Conservation (phyloP, 2,113 vertebrate genomes). For the Promerops cafer region DNA sequence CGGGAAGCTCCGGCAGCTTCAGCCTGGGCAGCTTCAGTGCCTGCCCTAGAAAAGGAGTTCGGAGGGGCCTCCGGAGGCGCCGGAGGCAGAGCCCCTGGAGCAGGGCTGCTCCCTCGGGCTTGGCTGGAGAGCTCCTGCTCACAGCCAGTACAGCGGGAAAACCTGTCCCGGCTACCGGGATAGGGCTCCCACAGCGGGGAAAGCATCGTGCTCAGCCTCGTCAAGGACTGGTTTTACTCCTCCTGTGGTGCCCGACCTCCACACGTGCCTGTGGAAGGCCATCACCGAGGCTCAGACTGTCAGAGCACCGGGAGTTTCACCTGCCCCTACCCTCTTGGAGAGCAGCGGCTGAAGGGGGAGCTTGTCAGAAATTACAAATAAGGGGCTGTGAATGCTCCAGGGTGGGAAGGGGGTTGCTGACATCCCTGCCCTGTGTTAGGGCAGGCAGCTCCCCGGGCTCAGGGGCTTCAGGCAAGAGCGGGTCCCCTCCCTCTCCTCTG, state of each 20-base stretch:
- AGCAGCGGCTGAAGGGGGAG: not conserved
- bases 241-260: not conserved
- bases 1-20: not conserved
- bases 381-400: accelerated
- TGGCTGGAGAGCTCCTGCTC: not conserved
- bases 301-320: accelerated
- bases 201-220: accelerated
- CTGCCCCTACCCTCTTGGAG: not conserved
- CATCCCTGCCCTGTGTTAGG: not conserved
- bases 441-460: not conserved
- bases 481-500: not conserved
- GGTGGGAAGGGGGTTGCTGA: not conserved
- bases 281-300: accelerated
- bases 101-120: accelerated
- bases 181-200: accelerated
- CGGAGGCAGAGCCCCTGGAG: not conserved
- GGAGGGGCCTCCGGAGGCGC: accelerated
- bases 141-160: not conserved
- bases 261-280: not conserved
- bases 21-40: not conserved
- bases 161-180: accelerated
- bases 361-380: not conserved
- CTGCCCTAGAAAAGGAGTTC: accelerated
- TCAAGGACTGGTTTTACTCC: accelerated
- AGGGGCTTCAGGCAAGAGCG: not conserved